Base-by-base conservation (phyloP, 2,797 vertebrate species). In the Acrossocheilus fasciatus region DNA sequence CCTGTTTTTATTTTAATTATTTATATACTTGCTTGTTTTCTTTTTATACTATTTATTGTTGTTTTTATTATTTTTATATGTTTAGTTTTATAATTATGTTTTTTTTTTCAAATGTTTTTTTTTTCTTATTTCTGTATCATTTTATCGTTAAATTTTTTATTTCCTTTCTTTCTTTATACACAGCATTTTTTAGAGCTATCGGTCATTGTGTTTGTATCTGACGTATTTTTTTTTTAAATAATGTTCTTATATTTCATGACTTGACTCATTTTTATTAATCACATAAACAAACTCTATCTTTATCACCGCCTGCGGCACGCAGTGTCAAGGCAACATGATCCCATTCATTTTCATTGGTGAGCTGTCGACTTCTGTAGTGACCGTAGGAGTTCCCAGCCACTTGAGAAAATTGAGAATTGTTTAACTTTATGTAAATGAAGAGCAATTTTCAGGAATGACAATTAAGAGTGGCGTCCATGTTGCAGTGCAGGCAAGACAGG, bases 351-450 rank as follows among this genome's bases (percentile, higher is more conserved):
- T 26, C 70, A 73, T 2, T 26, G 43, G 45, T 18, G 45, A 75
- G 45, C 73, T 75, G 73, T 10, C 14, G 26, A 50, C 15, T 75
- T 30, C 2, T 68, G 34, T 34, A 3, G 30, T 17, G 4, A 30
- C 7, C 45, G 4, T 30, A 74, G 72, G 45, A 17, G 0, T 52
- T 52, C 47, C 73, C 47, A 75, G 47, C 17, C 9, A 75, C 45
- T 52, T 52, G 47, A 52, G 17, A 52, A 75, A 36, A 17, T 34
- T 75, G 26, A 12, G 73, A 75, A 75, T 36, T 75, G 73, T 76
- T 54, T 54, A 76, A 39, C 30, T 54, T 54, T 54, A 76, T 36
- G 74, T 34, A 76, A 54, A 54, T 76, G 34, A 52, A 52, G 73
- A 76, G 30, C 50, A 6, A 23, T 50, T 54, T 23, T 10, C 30